Evolutionary conservation across 2,888 invertebrate genomes (phyloP).

Genomic region (Acanthosepion lycidas): DNA sequence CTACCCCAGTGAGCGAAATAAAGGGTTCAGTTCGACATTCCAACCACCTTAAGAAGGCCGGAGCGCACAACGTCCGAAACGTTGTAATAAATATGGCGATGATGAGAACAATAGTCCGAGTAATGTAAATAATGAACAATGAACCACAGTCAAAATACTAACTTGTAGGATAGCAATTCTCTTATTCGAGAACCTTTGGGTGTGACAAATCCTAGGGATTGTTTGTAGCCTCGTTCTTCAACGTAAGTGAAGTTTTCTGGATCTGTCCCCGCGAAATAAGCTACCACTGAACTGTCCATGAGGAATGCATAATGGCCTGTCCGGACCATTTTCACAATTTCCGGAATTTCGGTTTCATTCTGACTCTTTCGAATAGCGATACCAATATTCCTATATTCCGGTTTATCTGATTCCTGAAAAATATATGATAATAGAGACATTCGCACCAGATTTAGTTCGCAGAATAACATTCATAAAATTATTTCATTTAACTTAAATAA

Average conservation of each 20-base stretch:
- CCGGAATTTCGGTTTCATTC: not conserved
- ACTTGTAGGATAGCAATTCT: not conserved
- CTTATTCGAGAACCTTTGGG: not conserved
- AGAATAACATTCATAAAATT: too few relatives aligned
- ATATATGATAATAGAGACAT: not conserved
- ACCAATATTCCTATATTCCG: not conserved
- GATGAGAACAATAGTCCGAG: too few relatives aligned
- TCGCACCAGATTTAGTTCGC: too few relatives aligned
- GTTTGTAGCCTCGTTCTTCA: constrained; percentile 3
- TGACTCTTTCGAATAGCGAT: not conserved
- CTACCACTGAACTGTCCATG: not conserved
- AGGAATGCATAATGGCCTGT: not conserved
- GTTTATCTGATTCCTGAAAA: constrained; percentile 15
- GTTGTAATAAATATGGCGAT: too few relatives aligned
- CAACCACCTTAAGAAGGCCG: too few relatives aligned
- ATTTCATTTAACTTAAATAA: too few relatives aligned
- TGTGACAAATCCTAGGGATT: not conserved
- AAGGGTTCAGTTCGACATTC: too few relatives aligned
- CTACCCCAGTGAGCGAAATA: too few relatives aligned
- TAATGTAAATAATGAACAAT: too few relatives aligned
- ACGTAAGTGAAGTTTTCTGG: not conserved
- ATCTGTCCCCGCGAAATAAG: not conserved
- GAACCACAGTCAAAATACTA: not conserved
- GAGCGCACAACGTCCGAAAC: too few relatives aligned
- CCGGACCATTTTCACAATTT: not conserved